A percentile compares a stretch with the other conserved stretches of the same genome.
Evolutionary conservation across 2,888 invertebrate species (phyloP).

Genomic region (Adineta ricciae): DNA sequence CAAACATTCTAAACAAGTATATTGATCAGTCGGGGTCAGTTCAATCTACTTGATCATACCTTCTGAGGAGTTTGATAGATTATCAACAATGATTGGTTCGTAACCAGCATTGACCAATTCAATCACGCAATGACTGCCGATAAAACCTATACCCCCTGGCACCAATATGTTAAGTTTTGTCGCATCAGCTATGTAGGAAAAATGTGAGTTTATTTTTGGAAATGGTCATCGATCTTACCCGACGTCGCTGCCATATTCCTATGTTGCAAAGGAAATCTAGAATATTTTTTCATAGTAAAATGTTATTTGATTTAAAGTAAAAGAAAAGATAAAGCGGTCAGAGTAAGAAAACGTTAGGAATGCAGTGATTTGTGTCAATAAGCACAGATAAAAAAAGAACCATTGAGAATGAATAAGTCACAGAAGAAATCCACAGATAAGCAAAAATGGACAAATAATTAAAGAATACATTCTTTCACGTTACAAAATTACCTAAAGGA

Average conservation of each 20-base stretch:
- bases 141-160: conserved; percentile 32
- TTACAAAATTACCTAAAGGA: not conserved
- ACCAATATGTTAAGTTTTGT: conserved; percentile 7
- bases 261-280: not conserved
- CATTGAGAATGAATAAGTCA: not conserved
- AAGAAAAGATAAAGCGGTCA: not conserved
- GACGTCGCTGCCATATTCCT: not conserved
- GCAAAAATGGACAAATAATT: not conserved
- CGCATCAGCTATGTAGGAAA: not conserved
- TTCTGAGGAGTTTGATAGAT: conserved; percentile 74
- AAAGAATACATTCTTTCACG: not conserved
- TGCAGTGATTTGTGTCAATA: not conserved
- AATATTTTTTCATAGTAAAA: not conserved
- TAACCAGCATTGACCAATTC: conserved; percentile 75
- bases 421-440: not conserved
- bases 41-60: conserved; percentile 48
- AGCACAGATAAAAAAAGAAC: not conserved
- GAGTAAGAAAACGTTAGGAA: not conserved
- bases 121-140: conserved; percentile 79
- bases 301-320: not conserved
- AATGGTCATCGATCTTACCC: not conserved
- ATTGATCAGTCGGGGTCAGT: not conserved
- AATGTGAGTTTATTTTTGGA: not conserved
- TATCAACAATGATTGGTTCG: conserved; percentile 77
- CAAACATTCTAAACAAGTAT: conserved; percentile 60